Evolutionary conservation across 2,113 vertebrate genomes (phyloP), one percentile per base, ranked within the genome.

Genomic region (Cynocephalus volans): DNA sequence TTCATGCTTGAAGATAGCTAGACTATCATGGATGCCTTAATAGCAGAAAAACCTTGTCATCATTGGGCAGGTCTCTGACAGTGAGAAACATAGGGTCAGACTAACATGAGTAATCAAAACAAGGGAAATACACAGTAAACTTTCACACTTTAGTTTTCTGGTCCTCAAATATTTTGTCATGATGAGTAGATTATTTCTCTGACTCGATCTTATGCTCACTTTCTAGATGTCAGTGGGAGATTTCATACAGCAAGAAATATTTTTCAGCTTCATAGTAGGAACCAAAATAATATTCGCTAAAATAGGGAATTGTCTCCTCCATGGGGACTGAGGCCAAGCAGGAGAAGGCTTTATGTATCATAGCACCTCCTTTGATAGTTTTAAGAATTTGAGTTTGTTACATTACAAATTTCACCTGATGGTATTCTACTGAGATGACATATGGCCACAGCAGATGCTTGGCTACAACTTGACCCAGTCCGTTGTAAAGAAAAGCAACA

Each of bases 401-500:
- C 31, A 28, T 72, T 95, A 90, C 45, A 93, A 88, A 84, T 93
- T 95, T 92, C 24, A 54, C 48, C 60, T 95, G 95, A 84, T 97
- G 75, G 60, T 85, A 79, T 6, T 56, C 48, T 79, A 73, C 21
- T 45, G 58, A 28, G 79, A 45, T 64, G 50, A 72, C 97, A 96
- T 97, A 96, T 96, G 98, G 92, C 24, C 75, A 89, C 65, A 96
- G 75, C 97, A 96, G 84, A 97, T 93, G 86, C 89, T 86, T 3
- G 10, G 13, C 70, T 79, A 45, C 13, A 93, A 65, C 54, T 52
- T 93, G 91, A 97, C 97, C 96, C 90, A 81, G 41, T 92, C 70
- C 73, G 88, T 2, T 76, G n/a, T 62, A 36, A 86, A 92, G 11
- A 48, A 67, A 62, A 95, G 50, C n/a, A 54, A 65, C 0, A 3